Conservation (phyloP, 1,140 invertebrate species). For the Venustaconcha ellipsiformis region DNA sequence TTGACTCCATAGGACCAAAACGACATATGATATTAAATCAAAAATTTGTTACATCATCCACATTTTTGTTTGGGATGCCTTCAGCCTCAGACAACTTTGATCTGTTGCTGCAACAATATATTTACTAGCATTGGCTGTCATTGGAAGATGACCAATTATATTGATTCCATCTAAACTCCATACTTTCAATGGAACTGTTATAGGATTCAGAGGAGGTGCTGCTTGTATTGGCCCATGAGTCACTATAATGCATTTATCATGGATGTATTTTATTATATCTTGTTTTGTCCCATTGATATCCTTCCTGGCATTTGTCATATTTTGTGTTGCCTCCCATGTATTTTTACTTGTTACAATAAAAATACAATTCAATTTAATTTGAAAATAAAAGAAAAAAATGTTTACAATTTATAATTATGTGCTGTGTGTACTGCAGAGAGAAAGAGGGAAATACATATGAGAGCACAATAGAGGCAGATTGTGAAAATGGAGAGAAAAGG, state of each 20-base stretch:
- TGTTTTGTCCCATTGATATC: constrained; percentile 1
- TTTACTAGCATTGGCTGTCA: neutral
- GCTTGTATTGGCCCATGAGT: constrained; percentile 1
- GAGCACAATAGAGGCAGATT: no score
- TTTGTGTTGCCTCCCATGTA: no score
- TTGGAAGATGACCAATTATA: constrained; percentile 3
- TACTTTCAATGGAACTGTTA: constrained; percentile 1
- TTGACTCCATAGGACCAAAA: no score
- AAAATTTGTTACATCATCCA: neutral
- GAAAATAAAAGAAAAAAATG: no score
- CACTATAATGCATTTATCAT: neutral
- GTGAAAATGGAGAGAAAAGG: no score
- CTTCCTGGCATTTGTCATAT: no score
- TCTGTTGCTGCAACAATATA: constrained; percentile 1
- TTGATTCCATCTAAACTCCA: constrained; percentile 3
- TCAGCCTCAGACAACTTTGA: neutral
- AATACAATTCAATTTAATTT: no score
- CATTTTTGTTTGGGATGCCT: neutral
- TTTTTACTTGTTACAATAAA: no score
- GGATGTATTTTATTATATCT: neutral
- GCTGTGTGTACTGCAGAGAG: no score
- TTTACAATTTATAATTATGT: no score
- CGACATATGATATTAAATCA: no score
- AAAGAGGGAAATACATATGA: no score
- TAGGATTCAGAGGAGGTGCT: constrained; percentile 7